Conservation (phyloP, 2,113 vertebrate species). For the Phaethornis superciliosus region DNA sequence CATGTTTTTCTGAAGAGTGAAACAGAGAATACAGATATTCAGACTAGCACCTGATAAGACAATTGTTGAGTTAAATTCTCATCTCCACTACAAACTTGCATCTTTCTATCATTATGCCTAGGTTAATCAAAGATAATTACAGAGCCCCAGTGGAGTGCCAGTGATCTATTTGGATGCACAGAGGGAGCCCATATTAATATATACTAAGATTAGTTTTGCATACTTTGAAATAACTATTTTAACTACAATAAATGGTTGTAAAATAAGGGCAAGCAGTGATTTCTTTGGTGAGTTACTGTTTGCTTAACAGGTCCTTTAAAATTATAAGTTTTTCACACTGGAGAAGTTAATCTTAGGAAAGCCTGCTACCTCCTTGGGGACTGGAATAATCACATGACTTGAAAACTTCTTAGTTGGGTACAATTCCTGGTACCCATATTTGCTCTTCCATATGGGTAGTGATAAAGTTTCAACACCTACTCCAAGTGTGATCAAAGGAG, state of each 20-base stretch:
- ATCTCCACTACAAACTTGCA: slow-evolving; percentile 10
- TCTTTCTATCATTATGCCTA: slow-evolving; percentile 7
- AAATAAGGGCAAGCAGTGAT: background rate
- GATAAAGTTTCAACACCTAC: no score
- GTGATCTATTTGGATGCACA: background rate
- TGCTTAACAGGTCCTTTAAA: background rate
- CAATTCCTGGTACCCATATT: no score
- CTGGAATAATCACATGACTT: no score
- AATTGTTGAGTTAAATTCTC: slow-evolving; percentile 5
- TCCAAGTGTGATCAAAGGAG: no score
- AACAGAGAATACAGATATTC: background rate
- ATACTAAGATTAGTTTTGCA: background rate
- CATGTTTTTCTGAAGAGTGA: background rate
- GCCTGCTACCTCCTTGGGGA: background rate
- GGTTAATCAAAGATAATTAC: slow-evolving; percentile 38
- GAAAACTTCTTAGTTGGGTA: no score
- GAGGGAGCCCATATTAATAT: background rate
- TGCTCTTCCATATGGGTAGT: no score
- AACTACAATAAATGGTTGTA: background rate
- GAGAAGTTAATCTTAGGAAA: background rate
- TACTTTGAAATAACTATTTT: slow-evolving; percentile 7
- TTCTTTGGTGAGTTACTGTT: background rate
- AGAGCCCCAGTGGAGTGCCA: background rate
- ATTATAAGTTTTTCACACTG: background rate
- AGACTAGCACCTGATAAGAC: background rate